Conservation (phyloP, 2,888 invertebrate genomes). For the Lasioglossum morio region DNA sequence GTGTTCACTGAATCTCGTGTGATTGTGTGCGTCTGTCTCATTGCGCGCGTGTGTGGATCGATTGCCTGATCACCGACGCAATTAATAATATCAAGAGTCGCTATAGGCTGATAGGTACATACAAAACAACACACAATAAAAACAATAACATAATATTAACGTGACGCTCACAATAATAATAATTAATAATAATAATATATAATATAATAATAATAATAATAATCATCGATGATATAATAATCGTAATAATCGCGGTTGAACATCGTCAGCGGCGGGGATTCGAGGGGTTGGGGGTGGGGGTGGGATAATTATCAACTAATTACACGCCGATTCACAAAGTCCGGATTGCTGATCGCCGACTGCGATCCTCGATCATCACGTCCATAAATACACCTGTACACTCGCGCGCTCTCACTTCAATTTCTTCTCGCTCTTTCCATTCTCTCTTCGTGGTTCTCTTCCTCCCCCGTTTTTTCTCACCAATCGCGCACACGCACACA, state of each 20-base stretch:
- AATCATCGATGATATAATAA: conserved; percentile 73
- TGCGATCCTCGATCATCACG: conserved; percentile 50
- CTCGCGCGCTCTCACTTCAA: conserved; percentile 8
- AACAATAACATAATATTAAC: conserved; percentile 85
- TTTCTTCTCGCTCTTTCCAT: neutral
- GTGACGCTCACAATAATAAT: conserved; percentile 85
- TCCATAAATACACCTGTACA: conserved; percentile 35
- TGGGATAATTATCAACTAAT: conserved; percentile 80
- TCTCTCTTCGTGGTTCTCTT: neutral
- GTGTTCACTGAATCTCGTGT: conserved; percentile 20
- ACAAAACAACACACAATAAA: conserved; percentile 86
- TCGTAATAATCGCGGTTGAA: conserved; percentile 81
- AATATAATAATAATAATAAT: conserved; percentile 64
- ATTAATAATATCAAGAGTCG: conserved; percentile 74
- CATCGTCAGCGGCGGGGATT: conserved; percentile 77
- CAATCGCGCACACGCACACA: neutral
- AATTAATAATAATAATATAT: conserved; percentile 78
- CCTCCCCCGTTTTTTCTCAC: neutral
- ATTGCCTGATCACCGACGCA: conserved; percentile 54
- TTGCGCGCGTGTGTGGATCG: conserved; percentile 16
- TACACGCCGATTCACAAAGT: conserved; percentile 78
- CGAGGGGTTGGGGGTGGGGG: neutral
- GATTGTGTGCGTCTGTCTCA: neutral
- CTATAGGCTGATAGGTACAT: conserved; percentile 83
- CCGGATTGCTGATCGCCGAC: conserved; percentile 75